Conservation (phyloP, 2,797 vertebrate genomes). For the Galago senegalensis region DNA sequence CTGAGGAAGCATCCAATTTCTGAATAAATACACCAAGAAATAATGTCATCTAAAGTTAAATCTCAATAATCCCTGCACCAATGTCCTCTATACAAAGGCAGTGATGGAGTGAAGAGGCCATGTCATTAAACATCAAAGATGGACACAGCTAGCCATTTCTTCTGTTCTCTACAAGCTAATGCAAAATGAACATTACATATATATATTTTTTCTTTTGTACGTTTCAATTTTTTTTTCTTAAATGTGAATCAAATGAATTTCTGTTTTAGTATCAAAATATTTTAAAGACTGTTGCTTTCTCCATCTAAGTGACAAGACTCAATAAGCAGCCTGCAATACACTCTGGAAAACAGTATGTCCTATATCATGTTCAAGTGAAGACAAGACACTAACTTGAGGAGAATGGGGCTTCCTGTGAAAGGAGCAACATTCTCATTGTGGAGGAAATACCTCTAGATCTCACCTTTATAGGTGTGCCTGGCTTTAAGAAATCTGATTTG, state of each 20-base stretch:
- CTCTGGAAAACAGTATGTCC: background rate
- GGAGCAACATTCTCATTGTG: background rate
- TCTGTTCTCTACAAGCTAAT: background rate
- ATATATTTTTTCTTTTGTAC: background rate
- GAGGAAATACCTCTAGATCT: background rate
- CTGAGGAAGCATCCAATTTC: constrained; percentile 39
- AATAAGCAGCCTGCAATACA: background rate
- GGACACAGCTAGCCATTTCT: background rate
- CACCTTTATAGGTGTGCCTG: background rate
- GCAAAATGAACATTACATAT: background rate
- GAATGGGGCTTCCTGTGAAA: background rate
- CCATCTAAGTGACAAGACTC: constrained; percentile 27
- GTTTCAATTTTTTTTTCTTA: constrained; percentile 15
- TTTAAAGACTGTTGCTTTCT: constrained; percentile 30
- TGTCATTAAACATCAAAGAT: background rate
- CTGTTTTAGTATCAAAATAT: constrained; percentile 34
- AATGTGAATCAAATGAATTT: constrained; percentile 47
- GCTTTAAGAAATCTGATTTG: constrained; percentile 51
- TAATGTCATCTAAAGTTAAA: constrained; percentile 26
- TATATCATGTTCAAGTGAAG: background rate
- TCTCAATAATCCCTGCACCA: background rate
- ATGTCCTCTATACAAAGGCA: background rate
- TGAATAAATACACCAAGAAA: constrained; percentile 62
- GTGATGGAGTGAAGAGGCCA: background rate
- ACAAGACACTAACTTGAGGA: background rate